A percentile compares a stretch with the other conserved stretches of the same genome.
phyloP scores from a whole-genome alignment of 2,797 vertebrate genomes.

The Mormyrus proboscirostris region DNA sequence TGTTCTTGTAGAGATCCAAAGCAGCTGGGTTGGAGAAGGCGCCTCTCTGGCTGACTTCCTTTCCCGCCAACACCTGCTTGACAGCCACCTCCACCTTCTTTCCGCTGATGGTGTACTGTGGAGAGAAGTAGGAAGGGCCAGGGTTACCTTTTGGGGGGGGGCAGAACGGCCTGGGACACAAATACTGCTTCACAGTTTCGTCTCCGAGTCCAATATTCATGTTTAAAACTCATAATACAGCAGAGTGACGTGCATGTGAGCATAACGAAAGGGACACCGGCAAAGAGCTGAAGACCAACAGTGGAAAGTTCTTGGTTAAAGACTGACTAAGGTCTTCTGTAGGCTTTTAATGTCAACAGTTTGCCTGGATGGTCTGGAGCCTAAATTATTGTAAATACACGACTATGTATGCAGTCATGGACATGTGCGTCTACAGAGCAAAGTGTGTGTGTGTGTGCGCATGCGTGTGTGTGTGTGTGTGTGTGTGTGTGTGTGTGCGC shows the following conservation, averaged over 20 bases:
- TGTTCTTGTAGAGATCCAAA: constrained; percentile 83
- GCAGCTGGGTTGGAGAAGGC: constrained; percentile 89
- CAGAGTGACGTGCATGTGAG: neutral
- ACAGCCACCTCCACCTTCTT: constrained; percentile 97
- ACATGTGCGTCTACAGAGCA: neutral
- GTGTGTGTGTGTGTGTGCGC: neutral
- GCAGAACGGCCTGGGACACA: too few species aligned
- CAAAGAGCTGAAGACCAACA: neutral
- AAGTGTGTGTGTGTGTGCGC: neutral
- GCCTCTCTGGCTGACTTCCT: constrained; percentile 73
- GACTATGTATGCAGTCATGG: neutral
- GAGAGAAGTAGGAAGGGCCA: constrained; percentile 2
- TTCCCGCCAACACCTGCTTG: constrained; percentile 85
- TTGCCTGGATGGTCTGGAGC: neutral
- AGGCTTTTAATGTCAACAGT: neutral
- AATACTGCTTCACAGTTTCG: neutral
- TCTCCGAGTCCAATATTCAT: neutral
- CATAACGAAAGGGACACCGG: neutral
- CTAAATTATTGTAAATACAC: neutral
- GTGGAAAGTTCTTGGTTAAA: neutral
- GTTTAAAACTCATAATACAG: neutral
- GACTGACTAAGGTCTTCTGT: neutral
- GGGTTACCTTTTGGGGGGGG: neutral
- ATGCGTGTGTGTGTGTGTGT: neutral
- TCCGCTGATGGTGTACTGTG: constrained; percentile 90